These are phyloP conservation scores for Carassius gibelio DNA, from an alignment of 2,113 vertebrate genomes.

Conservation along the genomic window DNA sequence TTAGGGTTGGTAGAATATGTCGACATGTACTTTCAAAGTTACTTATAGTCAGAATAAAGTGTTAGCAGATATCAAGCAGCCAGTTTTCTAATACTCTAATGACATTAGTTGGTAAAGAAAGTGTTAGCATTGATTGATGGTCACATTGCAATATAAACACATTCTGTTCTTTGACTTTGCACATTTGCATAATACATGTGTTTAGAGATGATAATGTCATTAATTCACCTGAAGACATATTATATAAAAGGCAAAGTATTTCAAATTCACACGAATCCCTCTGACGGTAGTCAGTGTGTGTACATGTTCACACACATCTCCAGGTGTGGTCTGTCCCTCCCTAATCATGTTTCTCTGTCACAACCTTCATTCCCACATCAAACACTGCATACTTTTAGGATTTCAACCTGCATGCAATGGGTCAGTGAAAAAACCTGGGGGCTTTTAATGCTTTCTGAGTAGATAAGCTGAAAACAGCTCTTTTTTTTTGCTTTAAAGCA, in stretches of 20 bases:
- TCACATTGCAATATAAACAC: neutral
- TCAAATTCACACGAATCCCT: conserved; percentile 25
- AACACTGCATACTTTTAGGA: conserved; percentile 46
- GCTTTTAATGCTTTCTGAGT: conserved; percentile 28
- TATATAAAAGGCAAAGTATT: neutral
- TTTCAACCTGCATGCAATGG: conserved; percentile 12
- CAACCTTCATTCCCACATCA: conserved; percentile 46
- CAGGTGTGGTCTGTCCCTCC: conserved; percentile 65
- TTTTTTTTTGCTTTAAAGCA: neutral
- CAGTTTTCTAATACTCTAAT: neutral
- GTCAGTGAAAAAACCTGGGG: neutral
- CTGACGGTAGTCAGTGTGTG: neutral
- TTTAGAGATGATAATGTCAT: conserved; percentile 10
- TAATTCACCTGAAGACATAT: neutral
- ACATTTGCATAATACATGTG: neutral
- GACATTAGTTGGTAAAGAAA: neutral
- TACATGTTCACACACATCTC: conserved; percentile 68
- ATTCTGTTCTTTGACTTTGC: neutral
- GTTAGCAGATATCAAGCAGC: neutral
- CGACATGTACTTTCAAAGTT: no score
- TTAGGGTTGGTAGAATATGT: no score
- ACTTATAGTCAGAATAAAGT: no score
- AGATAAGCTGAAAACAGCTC: conserved; percentile 1
- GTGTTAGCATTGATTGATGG: neutral
- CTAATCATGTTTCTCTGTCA: conserved; percentile 40